Conservation (phyloP, 2,888 invertebrate species). For the Cephus runcator region DNA sequence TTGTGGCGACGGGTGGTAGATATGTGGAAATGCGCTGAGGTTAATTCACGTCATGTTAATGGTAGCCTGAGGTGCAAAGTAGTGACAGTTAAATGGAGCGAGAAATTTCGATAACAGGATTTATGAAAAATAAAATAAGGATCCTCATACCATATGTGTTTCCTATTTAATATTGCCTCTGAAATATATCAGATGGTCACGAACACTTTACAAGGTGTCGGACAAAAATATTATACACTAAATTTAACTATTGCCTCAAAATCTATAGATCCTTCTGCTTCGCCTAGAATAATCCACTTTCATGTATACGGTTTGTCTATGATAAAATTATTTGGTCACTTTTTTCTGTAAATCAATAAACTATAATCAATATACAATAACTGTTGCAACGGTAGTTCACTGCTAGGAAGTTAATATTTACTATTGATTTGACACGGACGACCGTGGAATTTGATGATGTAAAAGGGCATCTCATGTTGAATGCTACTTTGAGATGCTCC, state of each 20-base stretch:
- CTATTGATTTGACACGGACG: constrained; percentile 3
- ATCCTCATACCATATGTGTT: background rate
- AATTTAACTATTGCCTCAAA: background rate
- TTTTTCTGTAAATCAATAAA: background rate
- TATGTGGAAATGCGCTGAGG: constrained; percentile 28
- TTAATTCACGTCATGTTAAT: constrained; percentile 30
- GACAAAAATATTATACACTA: background rate
- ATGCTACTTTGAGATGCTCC: background rate
- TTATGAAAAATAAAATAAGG: constrained; percentile 22
- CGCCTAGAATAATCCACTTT: background rate
- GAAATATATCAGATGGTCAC: background rate
- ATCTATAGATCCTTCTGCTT: background rate
- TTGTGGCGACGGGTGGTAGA: constrained; percentile 34
- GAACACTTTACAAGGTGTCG: background rate
- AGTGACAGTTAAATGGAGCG: constrained; percentile 32
- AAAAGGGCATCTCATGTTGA: background rate
- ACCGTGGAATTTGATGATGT: constrained; percentile 2
- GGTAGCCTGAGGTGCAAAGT: constrained; percentile 33
- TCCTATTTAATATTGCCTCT: background rate
- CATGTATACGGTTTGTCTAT: background rate
- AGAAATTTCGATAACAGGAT: constrained; percentile 26
- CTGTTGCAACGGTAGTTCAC: background rate
- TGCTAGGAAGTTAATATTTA: background rate
- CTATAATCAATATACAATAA: no score
- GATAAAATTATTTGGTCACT: background rate